Evolutionary conservation across 2,888 invertebrate species (phyloP).

Genomic region (Yponomeuta plumbellus): DNA sequence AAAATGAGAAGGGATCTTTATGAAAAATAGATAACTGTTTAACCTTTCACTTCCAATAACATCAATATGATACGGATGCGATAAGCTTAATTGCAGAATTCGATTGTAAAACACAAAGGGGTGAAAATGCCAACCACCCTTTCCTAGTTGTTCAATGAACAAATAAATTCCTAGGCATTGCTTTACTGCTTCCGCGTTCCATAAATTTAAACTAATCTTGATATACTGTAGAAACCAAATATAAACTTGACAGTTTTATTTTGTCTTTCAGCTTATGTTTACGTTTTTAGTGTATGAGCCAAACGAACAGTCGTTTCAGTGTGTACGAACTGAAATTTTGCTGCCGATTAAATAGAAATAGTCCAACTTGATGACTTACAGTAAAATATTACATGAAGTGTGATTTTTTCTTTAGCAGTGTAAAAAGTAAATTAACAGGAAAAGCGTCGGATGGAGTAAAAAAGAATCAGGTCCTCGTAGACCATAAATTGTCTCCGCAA

Average conservation of each 20-base stretch:
- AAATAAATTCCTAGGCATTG: background rate
- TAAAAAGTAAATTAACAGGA: background rate
- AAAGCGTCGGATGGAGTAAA: background rate
- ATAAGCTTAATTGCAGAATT: too few relatives aligned
- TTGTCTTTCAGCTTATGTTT: background rate
- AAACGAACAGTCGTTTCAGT: too few relatives aligned
- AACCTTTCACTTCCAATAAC: too few relatives aligned
- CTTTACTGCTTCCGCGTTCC: conserved; percentile 5
- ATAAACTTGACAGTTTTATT: conserved; percentile 11
- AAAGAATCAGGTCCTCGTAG: background rate
- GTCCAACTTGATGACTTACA: conserved; percentile 32
- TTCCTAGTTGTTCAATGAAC: background rate
- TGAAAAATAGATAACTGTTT: too few relatives aligned
- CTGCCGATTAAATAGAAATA: conserved; percentile 41
- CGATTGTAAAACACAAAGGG: background rate
- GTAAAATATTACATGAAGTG: background rate
- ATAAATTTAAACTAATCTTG: conserved; percentile 10
- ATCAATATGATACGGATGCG: too few relatives aligned
- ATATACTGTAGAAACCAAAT: background rate
- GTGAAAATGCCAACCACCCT: background rate
- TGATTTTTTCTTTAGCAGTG: background rate
- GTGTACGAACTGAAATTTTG: conserved; percentile 37
- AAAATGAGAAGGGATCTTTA: too few relatives aligned
- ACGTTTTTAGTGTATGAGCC: background rate
- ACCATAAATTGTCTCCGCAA: conserved; percentile 43